phyloP scores from a whole-genome alignment of 2,888 invertebrate genomes.

The Chironomus tentans region DNA sequence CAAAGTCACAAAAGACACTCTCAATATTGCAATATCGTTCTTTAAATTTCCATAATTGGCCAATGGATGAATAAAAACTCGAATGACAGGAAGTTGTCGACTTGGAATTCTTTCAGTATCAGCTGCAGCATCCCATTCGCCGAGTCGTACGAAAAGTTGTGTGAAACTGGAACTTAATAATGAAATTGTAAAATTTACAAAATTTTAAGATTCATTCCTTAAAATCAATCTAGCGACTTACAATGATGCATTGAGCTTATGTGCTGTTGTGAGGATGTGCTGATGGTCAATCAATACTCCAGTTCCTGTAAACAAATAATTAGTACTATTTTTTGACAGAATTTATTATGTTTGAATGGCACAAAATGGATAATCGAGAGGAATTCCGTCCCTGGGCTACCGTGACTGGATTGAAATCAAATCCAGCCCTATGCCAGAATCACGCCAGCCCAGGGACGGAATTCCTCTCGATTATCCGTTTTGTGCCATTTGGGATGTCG shows the following conservation, averaged over 20 bases:
- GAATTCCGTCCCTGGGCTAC: too few species aligned
- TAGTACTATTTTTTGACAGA: too few species aligned
- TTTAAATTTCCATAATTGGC: not conserved
- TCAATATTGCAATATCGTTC: not conserved
- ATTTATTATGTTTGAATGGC: too few species aligned
- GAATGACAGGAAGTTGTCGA: not conserved
- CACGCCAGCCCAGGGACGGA: too few species aligned
- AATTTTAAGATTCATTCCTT: too few species aligned
- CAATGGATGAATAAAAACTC: not conserved
- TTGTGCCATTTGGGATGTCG: too few species aligned
- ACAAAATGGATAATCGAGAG: too few species aligned
- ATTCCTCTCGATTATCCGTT: too few species aligned
- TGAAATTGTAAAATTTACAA: too few species aligned
- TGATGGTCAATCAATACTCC: not conserved
- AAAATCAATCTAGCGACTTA: too few species aligned
- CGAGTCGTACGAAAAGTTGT: not conserved
- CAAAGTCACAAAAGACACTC: not conserved
- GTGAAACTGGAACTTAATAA: not conserved
- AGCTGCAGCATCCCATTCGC: not conserved
- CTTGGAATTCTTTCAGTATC: not conserved
- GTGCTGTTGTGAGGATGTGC: not conserved
- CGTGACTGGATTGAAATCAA: too few species aligned
- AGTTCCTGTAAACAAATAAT: not conserved
- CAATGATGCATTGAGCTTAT: not conserved
- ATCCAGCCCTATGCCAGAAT: too few species aligned